Percentiles rank a stretch among this genome's conserved stretches.
Conservation (phyloP, 2,797 vertebrate species). For the Bradypodion ventrale region DNA sequence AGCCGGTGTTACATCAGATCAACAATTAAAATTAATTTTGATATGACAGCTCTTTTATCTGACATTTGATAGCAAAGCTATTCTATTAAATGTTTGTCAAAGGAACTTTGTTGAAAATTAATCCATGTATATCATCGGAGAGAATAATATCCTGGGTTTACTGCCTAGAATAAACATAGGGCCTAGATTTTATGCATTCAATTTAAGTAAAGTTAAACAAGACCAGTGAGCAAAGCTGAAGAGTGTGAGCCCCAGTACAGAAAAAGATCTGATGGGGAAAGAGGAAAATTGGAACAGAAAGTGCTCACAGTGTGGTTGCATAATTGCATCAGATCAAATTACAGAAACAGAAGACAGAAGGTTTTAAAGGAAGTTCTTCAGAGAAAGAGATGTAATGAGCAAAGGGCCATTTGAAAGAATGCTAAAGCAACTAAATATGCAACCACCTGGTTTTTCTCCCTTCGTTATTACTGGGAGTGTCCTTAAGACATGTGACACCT, state of each 20-base stretch:
- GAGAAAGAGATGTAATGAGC: not conserved
- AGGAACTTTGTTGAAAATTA: conserved; percentile 60
- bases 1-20: conserved; percentile 11
- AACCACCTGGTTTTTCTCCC: not conserved
- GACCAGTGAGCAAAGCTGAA: conserved; percentile 49
- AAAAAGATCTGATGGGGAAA: not conserved
- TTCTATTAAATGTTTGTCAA: conserved; percentile 65
- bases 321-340: not conserved
- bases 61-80: conserved; percentile 38
- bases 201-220: conserved; percentile 57
- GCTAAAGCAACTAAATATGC: not conserved
- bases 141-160: conserved; percentile 71
- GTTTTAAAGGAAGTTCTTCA: not conserved
- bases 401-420: not conserved
- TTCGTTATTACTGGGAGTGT: not conserved
- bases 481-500: no score
- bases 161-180: conserved; percentile 64
- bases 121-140: conserved; percentile 38
- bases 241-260: not conserved
- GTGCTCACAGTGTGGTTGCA: conserved; percentile 23
- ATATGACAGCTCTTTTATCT: conserved; percentile 65
- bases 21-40: conserved; percentile 47
- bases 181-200: conserved; percentile 38
- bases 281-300: conserved; percentile 34
- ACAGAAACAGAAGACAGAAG: accelerated